Evolutionary conservation across 2,113 vertebrate genomes (phyloP).

Genomic region (Hippopotamus amphibius): DNA sequence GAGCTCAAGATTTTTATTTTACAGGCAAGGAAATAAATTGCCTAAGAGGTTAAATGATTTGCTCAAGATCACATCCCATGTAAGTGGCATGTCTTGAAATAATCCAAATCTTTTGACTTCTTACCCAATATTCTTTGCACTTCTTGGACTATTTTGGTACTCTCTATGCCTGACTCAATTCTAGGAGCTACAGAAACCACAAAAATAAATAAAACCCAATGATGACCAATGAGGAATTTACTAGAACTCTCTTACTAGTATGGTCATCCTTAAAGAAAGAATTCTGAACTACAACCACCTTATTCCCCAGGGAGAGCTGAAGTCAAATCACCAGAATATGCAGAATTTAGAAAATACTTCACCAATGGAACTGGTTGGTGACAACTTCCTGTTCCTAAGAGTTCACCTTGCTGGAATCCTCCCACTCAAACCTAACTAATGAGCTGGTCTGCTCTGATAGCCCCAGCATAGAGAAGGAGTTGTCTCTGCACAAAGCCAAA

Average conservation of each 20-base stretch:
- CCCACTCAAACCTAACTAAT: background rate
- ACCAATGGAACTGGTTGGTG: background rate
- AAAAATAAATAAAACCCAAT: background rate
- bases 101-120: background rate
- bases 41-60: background rate
- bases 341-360: background rate
- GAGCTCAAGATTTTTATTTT: background rate
- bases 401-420: background rate
- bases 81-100: background rate
- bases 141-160: background rate
- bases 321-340: background rate
- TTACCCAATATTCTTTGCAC: background rate
- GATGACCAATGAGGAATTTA: background rate
- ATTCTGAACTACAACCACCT: background rate
- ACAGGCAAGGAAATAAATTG: background rate
- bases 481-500: background rate
- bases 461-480: background rate
- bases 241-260: background rate
- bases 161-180: background rate
- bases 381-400: background rate
- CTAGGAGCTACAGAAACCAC: background rate
- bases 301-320: background rate
- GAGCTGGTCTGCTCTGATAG: background rate
- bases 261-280: background rate
- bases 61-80: background rate